These are phyloP conservation scores for Ectemnius cavifrons DNA, from an alignment of 2,888 invertebrate genomes.

Conservation along the genomic window DNA sequence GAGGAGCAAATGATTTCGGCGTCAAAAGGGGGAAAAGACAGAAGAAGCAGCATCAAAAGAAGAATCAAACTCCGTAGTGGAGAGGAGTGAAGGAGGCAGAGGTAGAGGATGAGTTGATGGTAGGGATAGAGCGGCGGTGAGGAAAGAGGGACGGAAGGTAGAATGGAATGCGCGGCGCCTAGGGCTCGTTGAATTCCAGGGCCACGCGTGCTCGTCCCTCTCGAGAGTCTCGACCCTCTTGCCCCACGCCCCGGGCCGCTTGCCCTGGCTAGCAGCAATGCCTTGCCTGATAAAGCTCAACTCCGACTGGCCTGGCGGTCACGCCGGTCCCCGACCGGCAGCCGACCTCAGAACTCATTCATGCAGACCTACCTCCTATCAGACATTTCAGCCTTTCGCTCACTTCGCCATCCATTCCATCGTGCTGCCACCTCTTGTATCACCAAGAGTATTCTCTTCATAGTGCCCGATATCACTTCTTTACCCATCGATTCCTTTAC, in stretches of 20 bases:
- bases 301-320: constrained; percentile 62
- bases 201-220: constrained; percentile 75
- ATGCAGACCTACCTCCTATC: constrained; percentile 82
- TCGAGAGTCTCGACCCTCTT: constrained; percentile 74
- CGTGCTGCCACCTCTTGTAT: constrained; percentile 17
- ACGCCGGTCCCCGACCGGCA: constrained; percentile 60
- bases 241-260: constrained; percentile 72
- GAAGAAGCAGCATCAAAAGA: no score
- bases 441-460: no score
- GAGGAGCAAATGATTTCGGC: no score
- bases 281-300: constrained; percentile 73
- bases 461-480: neutral
- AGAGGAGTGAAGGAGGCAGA: constrained; percentile 12
- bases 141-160: constrained; percentile 58
- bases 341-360: constrained; percentile 79
- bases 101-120: constrained; percentile 4
- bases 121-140: constrained; percentile 35
- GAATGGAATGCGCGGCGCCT: constrained; percentile 81
- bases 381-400: constrained; percentile 56
- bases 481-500: neutral
- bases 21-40: no score
- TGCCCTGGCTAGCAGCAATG: constrained; percentile 62
- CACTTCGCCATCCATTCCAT: neutral
- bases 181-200: constrained; percentile 81
- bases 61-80: neutral